A percentile compares a stretch with the other conserved stretches of the same genome.
Conservation (phyloP, 2,113 vertebrate genomes). For the Heliornis fulica region DNA sequence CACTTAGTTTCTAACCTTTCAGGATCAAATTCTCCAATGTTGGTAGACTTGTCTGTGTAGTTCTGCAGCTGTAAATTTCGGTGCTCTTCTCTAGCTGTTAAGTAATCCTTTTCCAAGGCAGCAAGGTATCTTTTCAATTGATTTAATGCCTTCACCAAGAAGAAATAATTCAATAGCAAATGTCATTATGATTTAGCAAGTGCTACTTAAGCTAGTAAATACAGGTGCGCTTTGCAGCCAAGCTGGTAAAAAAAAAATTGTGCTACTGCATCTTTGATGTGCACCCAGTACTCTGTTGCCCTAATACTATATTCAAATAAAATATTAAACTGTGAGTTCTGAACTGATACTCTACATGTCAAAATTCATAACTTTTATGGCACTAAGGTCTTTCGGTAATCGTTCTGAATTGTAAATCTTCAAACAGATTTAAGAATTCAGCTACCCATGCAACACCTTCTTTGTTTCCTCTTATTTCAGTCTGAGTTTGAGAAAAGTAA, state of each 20-base stretch:
- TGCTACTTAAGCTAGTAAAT: background rate
- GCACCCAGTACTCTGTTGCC: background rate
- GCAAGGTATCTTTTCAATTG: slow-evolving; percentile 81
- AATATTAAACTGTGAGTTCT: background rate
- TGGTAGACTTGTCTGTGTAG: slow-evolving; percentile 71
- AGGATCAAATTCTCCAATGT: slow-evolving; percentile 80
- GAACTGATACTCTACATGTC: background rate
- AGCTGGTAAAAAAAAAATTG: background rate
- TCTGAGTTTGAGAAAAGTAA: background rate
- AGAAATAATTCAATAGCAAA: slow-evolving; percentile 5
- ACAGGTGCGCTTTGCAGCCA: background rate
- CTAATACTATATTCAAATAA: background rate
- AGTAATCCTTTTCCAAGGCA: slow-evolving; percentile 83
- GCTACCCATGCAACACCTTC: background rate
- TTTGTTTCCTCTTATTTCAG: background rate
- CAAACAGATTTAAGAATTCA: background rate
- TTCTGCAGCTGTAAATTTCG: slow-evolving; percentile 79
- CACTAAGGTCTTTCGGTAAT: background rate
- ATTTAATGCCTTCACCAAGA: slow-evolving; percentile 77
- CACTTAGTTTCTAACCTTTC: slow-evolving; percentile 78
- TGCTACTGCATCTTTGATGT: background rate
- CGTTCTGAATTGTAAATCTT: background rate
- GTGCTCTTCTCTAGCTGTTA: slow-evolving; percentile 82
- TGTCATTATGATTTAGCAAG: background rate
- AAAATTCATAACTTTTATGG: background rate